Conservation (phyloP, 2,888 invertebrate genomes). For the Bedellia somnulentella region DNA sequence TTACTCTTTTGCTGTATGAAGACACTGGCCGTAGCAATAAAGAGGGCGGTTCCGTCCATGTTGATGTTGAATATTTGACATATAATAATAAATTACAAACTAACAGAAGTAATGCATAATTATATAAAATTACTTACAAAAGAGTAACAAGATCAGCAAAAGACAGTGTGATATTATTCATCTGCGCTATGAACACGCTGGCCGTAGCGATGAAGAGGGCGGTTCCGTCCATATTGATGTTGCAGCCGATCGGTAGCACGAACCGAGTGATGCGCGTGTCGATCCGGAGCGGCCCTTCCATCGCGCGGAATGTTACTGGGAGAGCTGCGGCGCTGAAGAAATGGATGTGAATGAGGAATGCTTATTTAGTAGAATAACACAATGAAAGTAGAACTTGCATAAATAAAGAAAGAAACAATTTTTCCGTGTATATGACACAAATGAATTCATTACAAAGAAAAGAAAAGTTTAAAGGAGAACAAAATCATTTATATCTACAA, state of each 20-base stretch:
- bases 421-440: too few species aligned
- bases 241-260: conserved; percentile 88
- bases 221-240: conserved; percentile 92
- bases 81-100: too few species aligned
- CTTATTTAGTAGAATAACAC: too few species aligned
- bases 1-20: conserved; percentile 90
- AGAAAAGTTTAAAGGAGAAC: too few species aligned
- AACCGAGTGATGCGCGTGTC: conserved; percentile 84
- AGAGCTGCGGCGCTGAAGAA: conserved; percentile 85
- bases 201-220: conserved; percentile 88
- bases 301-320: conserved; percentile 82
- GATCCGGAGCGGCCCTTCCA: conserved; percentile 81
- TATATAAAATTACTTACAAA: conserved; percentile 72
- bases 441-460: too few species aligned
- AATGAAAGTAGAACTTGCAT: too few species aligned
- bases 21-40: conserved; percentile 86
- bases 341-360: too few species aligned
- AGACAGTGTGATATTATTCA: conserved; percentile 79
- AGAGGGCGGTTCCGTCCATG: conserved; percentile 90
- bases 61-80: too few species aligned
- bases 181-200: conserved; percentile 87
- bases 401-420: too few species aligned
- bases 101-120: too few species aligned
- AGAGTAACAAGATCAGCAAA: conserved; percentile 86
- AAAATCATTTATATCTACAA: too few species aligned